Base-by-base conservation (phyloP, 2,113 vertebrate species). In the Lampris incognitus region DNA sequence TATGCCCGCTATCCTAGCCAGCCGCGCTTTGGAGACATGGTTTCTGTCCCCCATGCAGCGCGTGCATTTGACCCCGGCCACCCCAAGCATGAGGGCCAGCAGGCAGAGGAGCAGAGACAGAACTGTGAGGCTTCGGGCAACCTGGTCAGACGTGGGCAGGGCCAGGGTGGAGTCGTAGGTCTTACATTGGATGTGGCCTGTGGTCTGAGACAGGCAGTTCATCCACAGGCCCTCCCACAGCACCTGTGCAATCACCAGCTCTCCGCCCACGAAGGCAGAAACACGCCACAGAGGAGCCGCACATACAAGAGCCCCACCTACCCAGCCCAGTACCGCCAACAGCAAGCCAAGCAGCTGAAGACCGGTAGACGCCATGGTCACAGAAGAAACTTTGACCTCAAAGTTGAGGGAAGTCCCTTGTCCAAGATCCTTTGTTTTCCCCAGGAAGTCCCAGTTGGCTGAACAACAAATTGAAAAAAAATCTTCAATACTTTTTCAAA, bases 221-320 rank as follows among this genome's bases (percentile, higher is more conserved):
- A 97, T 97, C 96, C 96, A 97, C 50, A 97, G 92, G 39, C 96
- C 96, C 81, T 97, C 96, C 96, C 95, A 96, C 56, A 91, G 59
- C 82, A 94, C 91, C 92, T 97, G 95, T 1, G 95, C 95, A 9
- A 95, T 94, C 82, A 97, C 95, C 8, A 97, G 93, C 93, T 92
- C 95, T n/a, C 84, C 94, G 4, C 95, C 96, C 0, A 95, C 95
- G 46, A 96, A 96, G 44, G 96, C 95, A 0, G 95, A 95, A 68
- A 96, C 92, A 0, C 94, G 95, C 96, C 96, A 97, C 86, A 94
- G 86, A 9, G 96, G 96, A 66, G 94, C 86, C 0, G 94, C 92
- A 0, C 95, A 96, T 56, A 95, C 94, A 74, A 96, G 69, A 1
- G 92, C 85, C 24, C 91, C 91, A 0, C 88, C 92, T 48, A 93